Evolutionary conservation across 2,797 vertebrate genomes (phyloP), one percentile per base, ranked within the genome.

Genomic region (Dendrocincla tyrannina): DNA sequence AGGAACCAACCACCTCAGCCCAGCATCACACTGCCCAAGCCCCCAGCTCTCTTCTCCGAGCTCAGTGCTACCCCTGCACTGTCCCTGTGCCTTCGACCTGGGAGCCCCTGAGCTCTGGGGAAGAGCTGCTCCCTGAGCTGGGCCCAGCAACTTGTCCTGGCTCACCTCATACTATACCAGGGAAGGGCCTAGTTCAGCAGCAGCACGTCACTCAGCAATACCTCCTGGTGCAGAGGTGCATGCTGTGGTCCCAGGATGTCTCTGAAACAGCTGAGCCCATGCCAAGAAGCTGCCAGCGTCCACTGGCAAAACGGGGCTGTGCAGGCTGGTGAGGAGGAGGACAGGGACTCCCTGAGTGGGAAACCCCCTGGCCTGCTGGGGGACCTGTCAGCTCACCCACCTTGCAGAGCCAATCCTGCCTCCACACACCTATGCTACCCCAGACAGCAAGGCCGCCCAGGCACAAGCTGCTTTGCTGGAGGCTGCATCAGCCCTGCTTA

Each of bases 1-100:
- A 62, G 28, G 33, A 89, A 27, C 4, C 1, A 2, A 37, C 32
- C 56, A 11, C 24, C 63, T 39, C 30, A 87, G 66, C 52, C 47
- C 6, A 10, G 1, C 0, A 0, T 35, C 1, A 0, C 0, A 3
- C 28, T 44, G 37, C 24, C 6, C 0, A 2, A 81, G 74, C 32
- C 9, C 33, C 1, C 1, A 7, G 53, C 20, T 67, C 60, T 63
- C 53, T 42, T 53, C 78, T 41, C 42, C 2, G 1, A 46, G 53
- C 33, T 32, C 3, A 0, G 6, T 60, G 37, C 53, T 18, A 18
- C 1, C 41, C 20, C n/a, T 5, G 2, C 17, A 5, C 25, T 2
- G 0, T 15, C 22, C 30, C 35, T 2, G 1, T 33, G 17, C 25
- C 47, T 41, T 32, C 0, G 0, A 28, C 4, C 22, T 9, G 6